These are phyloP conservation scores for Diabrotica balteata DNA, from an alignment of 2,888 invertebrate species.

Conservation along the genomic window DNA sequence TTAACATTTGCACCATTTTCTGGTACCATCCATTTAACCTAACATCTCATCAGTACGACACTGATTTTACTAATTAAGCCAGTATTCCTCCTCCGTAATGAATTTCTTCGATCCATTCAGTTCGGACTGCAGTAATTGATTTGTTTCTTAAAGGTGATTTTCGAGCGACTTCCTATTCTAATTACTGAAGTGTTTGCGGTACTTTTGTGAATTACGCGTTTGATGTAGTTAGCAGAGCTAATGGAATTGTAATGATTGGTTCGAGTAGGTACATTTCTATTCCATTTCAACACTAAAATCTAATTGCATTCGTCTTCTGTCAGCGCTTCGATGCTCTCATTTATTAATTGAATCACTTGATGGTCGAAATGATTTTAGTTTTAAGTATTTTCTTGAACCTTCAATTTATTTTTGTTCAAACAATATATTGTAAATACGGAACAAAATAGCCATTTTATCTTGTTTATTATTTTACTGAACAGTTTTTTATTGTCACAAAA, in stretches of 20 bases:
- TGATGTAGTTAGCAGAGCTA: slow-evolving; percentile 57
- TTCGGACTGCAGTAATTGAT: slow-evolving; percentile 10
- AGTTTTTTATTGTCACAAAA: too few species aligned
- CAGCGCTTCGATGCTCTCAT: background rate
- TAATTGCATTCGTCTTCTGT: slow-evolving; percentile 39
- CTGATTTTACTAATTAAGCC: too few species aligned
- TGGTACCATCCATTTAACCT: too few species aligned
- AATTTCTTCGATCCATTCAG: slow-evolving; percentile 2
- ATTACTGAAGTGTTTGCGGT: slow-evolving; percentile 56
- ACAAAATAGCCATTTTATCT: too few species aligned
- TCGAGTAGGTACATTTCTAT: slow-evolving; percentile 44
- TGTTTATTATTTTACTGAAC: too few species aligned
- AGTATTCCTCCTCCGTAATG: background rate
- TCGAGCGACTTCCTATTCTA: slow-evolving; percentile 47
- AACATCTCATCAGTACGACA: too few species aligned
- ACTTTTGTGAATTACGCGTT: slow-evolving; percentile 54
- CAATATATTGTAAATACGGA: too few species aligned
- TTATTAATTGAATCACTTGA: background rate
- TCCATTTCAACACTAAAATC: slow-evolving; percentile 32
- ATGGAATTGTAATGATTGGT: slow-evolving; percentile 55
- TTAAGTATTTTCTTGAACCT: too few species aligned
- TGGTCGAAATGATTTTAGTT: background rate
- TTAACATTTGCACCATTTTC: too few species aligned
- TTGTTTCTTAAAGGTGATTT: slow-evolving; percentile 37
- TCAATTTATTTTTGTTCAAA: too few species aligned